Conservation (phyloP, 1,140 invertebrate species). For the Bombus consobrinus region DNA sequence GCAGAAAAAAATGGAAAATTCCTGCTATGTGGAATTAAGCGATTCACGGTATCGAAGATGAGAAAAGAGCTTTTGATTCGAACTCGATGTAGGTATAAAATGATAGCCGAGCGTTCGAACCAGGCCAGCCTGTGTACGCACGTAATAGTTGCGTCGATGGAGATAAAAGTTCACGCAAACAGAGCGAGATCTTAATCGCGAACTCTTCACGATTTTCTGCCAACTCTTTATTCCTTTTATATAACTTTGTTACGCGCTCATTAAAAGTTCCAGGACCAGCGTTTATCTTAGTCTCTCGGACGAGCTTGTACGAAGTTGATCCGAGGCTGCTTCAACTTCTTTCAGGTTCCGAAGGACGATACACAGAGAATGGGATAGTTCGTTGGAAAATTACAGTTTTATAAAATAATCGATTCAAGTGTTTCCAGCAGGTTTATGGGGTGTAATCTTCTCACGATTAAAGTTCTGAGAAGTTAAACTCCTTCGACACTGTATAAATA, state of each 20-base stretch:
- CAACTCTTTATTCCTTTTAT: slow-evolving; percentile 19
- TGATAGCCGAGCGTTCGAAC: background rate
- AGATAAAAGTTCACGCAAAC: slow-evolving; percentile 39
- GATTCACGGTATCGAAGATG: background rate
- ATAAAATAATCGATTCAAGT: background rate
- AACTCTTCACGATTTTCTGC: slow-evolving; percentile 6
- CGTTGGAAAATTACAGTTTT: background rate
- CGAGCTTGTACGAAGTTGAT: slow-evolving; percentile 7
- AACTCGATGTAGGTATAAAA: background rate
- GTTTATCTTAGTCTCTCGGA: slow-evolving; percentile 35
- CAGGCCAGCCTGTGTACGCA: background rate
- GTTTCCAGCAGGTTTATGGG: background rate
- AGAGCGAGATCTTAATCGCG: slow-evolving; percentile 28
- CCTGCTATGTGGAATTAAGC: background rate
- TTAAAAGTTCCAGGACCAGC: slow-evolving; percentile 36
- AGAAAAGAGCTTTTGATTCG: background rate
- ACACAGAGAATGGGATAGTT: background rate
- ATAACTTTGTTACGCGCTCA: slow-evolving; percentile 41
- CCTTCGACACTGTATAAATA: background rate
- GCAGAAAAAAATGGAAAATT: background rate
- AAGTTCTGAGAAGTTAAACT: background rate
- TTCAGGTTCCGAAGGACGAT: background rate
- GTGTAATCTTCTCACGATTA: background rate
- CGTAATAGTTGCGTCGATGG: background rate
- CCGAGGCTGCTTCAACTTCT: slow-evolving; percentile 15